These are phyloP conservation scores for Paramisgurnus dabryanus DNA, from an alignment of 2,113 vertebrate genomes.

Conservation along the genomic window DNA sequence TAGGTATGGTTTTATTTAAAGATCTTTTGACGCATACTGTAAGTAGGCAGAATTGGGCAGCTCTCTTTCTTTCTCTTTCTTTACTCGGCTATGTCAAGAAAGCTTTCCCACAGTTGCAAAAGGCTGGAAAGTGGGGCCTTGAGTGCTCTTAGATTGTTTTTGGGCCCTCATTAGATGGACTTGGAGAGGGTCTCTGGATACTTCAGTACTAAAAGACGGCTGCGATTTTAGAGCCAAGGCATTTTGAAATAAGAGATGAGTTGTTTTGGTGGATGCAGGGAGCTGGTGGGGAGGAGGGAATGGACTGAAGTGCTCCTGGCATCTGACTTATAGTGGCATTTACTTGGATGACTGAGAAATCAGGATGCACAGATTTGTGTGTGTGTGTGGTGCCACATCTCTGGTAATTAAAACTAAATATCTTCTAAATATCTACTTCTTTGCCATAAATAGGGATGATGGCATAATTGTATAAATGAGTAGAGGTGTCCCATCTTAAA, in stretches of 20 bases:
- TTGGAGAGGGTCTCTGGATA: constrained; percentile 54
- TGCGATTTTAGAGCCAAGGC: constrained; percentile 1
- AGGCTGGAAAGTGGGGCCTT: constrained; percentile 59
- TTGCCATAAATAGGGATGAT: no score
- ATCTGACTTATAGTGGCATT: constrained; percentile 57
- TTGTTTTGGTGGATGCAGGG: constrained; percentile 20
- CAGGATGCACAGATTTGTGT: constrained; percentile 46
- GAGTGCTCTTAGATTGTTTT: constrained; percentile 67
- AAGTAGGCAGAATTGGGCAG: constrained; percentile 57
- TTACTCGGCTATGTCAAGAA: constrained; percentile 44
- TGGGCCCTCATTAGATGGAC: constrained; percentile 68
- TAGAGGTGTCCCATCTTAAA: no score
- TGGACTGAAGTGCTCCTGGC: constrained; percentile 28
- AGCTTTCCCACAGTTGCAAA: constrained; percentile 67
- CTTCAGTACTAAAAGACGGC: constrained; percentile 54
- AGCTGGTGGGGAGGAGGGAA: not conserved
- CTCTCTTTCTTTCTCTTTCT: constrained; percentile 49
- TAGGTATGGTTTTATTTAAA: constrained; percentile 68
- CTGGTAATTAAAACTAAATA: not conserved
- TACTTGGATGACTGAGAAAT: constrained; percentile 21
- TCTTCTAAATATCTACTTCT: no score
- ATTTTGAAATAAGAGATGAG: constrained; percentile 32
- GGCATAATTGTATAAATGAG: no score
- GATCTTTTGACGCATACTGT: constrained; percentile 57
- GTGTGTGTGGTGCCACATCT: not conserved